These are phyloP conservation scores for Neoniphon sammara DNA, from an alignment of 2,797 vertebrate genomes.

Conservation along the genomic window DNA sequence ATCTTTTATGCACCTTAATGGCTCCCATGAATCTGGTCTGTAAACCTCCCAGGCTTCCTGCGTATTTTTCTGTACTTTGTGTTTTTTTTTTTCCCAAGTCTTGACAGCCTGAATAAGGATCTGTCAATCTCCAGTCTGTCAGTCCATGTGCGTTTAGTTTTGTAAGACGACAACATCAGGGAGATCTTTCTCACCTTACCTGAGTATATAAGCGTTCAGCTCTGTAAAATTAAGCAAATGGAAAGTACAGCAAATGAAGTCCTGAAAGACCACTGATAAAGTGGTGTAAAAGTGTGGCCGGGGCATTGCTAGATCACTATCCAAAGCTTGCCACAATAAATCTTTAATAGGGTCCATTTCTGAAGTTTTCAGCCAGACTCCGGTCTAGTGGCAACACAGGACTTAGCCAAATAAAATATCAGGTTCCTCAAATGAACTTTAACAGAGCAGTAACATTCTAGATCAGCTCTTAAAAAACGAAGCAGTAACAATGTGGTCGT, in stretches of 20 bases:
- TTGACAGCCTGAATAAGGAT: conserved; percentile 43
- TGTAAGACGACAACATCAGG: not conserved
- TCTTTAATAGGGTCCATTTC: conserved; percentile 65
- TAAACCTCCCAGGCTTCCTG: conserved; percentile 46
- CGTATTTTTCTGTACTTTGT: not conserved
- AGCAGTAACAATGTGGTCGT: conserved; percentile 71
- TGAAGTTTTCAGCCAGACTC: conserved; percentile 63
- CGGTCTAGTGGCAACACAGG: conserved; percentile 66
- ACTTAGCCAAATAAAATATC: conserved; percentile 78
- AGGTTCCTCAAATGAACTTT: conserved; percentile 81
- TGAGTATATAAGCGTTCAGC: conserved; percentile 3
- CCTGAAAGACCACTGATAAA: conserved; percentile 50
- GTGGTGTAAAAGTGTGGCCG: conserved; percentile 27
- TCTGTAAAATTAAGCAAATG: conserved; percentile 12
- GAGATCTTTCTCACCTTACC: not conserved
- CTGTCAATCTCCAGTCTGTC: conserved; percentile 41
- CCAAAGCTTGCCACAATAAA: conserved; percentile 55
- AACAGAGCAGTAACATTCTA: conserved; percentile 76
- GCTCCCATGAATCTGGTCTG: conserved; percentile 64
- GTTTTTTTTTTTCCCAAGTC: conserved; percentile 21
- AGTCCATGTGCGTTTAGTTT: not conserved
- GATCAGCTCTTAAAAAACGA: conserved; percentile 70
- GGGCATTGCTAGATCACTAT: conserved; percentile 48
- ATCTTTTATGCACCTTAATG: conserved; percentile 68
- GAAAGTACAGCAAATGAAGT: conserved; percentile 27